Evolutionary conservation across 2,888 invertebrate genomes (phyloP), one percentile per base, ranked within the genome.

Genomic region (Aphodius granarius): DNA sequence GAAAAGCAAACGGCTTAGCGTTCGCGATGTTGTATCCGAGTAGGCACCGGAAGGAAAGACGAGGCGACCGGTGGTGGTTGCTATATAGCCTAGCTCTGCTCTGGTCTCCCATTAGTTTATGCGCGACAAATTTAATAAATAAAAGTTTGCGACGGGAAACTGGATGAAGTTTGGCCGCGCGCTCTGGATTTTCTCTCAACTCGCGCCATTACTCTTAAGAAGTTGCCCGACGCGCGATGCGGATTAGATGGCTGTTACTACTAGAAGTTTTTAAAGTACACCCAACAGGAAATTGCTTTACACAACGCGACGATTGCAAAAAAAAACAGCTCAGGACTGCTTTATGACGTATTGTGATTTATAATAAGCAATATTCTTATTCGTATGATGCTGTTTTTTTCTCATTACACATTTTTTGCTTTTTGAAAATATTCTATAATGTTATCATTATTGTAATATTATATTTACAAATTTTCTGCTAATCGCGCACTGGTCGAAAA

Each of bases 91-190:
- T 43, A 13, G 43, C 43, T 23, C n/a, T 23, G 23, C 23, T 6
- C 43, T 43, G 43, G 43, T 43, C 43, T 43, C 43, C 68, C 77
- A 73, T 74, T 76, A 77, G 78, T 79, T 79, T 79, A 78, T 78
- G 78, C 78, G 78, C 77, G 80, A 78, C 78, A 80, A 80, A 81
- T 81, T 81, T 81, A 79, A 80, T 80, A 81, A 80, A 80, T 81
- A 81, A 81, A 81, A 81, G 78, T 81, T 81, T 81, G 78, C 79
- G 80, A 80, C 79, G 79, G 79, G 81, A 81, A 81, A 80, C 77
- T 79, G 75, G 80, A 80, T 78, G 76, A 78, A 77, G 77, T 80
- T 77, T 71, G 78, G 16, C 72, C 63, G 23, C 2, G 1, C 43
- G 43, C 43, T 43, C 43, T 43, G 43, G 43, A 43, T 43, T 43